Evolutionary conservation across 2,888 invertebrate genomes (phyloP).

Genomic region (Tetanocera ferruginea): DNA sequence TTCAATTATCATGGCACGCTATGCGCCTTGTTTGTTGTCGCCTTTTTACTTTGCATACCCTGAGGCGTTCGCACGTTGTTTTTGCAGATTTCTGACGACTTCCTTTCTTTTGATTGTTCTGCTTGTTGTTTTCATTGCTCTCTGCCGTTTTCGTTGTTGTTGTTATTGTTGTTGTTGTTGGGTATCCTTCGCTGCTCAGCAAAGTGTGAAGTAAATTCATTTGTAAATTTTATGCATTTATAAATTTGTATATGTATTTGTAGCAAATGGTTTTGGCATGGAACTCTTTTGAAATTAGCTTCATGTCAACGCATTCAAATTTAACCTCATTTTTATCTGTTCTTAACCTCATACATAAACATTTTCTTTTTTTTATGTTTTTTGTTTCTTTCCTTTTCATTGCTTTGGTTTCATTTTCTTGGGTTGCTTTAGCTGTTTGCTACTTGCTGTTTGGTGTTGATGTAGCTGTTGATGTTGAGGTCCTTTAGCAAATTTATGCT

Average conservation of each 20-base stretch:
- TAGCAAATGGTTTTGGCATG: neutral
- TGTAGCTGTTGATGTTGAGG: neutral
- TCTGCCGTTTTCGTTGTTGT: neutral
- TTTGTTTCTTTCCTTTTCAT: neutral
- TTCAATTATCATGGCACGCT: neutral
- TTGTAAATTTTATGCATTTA: constrained; percentile 9
- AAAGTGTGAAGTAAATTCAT: constrained; percentile 16
- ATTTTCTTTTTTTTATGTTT: neutral
- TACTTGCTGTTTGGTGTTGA: neutral
- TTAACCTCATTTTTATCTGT: neutral
- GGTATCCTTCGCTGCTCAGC: neutral
- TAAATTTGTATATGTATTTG: neutral
- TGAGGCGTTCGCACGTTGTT: constrained; percentile 22
- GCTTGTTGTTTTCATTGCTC: neutral
- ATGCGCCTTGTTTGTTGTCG: neutral
- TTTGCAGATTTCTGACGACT: neutral
- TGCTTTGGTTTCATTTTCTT: neutral
- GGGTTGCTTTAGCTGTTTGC: neutral
- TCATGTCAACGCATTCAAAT: constrained; percentile 21
- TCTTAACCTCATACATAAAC: neutral
- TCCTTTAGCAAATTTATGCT: neutral
- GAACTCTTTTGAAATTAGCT: constrained; percentile 7
- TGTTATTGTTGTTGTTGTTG: neutral
- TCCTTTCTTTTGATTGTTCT: neutral
- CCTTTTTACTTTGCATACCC: constrained; percentile 23